Conservation (phyloP, 1,140 invertebrate species). For the Meteorus sp. region DNA sequence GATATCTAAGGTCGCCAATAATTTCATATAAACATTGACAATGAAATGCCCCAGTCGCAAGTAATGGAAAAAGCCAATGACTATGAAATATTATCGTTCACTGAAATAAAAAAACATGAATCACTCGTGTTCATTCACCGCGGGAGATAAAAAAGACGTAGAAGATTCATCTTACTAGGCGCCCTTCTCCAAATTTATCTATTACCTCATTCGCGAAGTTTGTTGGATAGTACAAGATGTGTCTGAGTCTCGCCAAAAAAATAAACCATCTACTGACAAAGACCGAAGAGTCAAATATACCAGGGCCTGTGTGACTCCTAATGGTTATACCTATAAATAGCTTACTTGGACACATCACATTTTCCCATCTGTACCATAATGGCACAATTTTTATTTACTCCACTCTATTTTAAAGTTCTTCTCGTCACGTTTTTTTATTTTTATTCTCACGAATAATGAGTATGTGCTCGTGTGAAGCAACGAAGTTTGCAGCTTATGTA, state of each 20-base stretch:
- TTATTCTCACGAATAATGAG: too few relatives aligned
- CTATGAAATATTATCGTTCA: too few relatives aligned
- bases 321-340: conserved; percentile 55
- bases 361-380: conserved; percentile 27
- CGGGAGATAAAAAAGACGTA: conserved; percentile 5
- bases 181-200: conserved; percentile 26
- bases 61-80: too few relatives aligned
- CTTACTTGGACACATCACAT: conserved; percentile 42
- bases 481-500: too few relatives aligned
- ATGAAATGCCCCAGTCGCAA: too few relatives aligned
- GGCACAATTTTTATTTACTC: conserved; percentile 7
- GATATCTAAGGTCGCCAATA: too few relatives aligned
- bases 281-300: conserved; percentile 42
- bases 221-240: conserved; percentile 8
- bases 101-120: too few relatives aligned
- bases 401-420: too few relatives aligned
- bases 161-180: neutral
- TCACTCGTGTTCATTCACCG: neutral
- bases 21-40: too few relatives aligned
- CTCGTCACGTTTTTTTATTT: too few relatives aligned
- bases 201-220: conserved; percentile 28
- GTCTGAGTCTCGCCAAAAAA: conserved; percentile 30
- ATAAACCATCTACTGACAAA: conserved; percentile 42
- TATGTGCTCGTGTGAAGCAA: too few relatives aligned
- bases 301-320: conserved; percentile 50